These are phyloP conservation scores for Tuberolachnus salignus DNA, from an alignment of 2,888 invertebrate genomes.

Conservation along the genomic window DNA sequence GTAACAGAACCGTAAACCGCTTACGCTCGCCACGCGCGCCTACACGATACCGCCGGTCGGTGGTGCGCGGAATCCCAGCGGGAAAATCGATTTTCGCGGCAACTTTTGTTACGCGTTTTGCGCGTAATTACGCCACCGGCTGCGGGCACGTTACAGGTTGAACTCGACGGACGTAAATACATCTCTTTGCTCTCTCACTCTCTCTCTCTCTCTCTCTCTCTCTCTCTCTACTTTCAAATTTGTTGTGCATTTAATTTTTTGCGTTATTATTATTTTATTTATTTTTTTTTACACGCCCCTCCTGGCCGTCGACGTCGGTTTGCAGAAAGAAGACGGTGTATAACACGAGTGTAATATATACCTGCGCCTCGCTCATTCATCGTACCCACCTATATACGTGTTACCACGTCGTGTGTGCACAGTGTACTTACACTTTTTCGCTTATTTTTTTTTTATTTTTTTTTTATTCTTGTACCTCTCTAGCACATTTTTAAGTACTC, in stretches of 20 bases:
- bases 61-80: neutral
- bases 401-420: neutral
- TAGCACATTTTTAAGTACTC: neutral
- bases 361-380: neutral
- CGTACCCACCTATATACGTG: neutral
- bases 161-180: neutral
- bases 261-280: neutral
- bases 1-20: too few species aligned
- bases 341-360: neutral
- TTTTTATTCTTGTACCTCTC: too few species aligned
- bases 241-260: too few species aligned
- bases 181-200: too few species aligned
- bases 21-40: too few species aligned
- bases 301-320: neutral
- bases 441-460: too few species aligned
- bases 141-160: neutral
- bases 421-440: too few species aligned
- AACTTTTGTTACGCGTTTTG: constrained; percentile 35
- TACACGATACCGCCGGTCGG: neutral
- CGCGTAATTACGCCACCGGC: constrained; percentile 32
- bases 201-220: constrained; percentile 8
- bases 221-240: neutral
- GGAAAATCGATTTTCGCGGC: constrained; percentile 42
- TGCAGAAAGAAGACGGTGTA: neutral
- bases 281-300: neutral